Conservation (phyloP, 53 echinoderm and acorn worm species). For the Astropecten irregularis region DNA sequence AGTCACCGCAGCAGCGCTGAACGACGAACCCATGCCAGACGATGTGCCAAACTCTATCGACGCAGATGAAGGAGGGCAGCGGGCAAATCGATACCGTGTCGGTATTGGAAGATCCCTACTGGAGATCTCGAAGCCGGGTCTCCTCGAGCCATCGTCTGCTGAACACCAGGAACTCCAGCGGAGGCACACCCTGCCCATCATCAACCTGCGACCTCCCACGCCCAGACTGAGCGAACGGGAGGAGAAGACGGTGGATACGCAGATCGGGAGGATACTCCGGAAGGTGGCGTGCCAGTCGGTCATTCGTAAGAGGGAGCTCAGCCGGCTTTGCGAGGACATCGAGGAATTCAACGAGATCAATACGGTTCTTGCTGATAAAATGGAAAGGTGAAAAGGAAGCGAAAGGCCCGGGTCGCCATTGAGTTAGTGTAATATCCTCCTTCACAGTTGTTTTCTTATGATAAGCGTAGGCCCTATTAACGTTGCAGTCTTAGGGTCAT, state of each 20-base stretch:
- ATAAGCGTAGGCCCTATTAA: too few species aligned
- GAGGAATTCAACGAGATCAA: conserved; percentile 70
- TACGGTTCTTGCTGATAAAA: not conserved
- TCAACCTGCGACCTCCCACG: conserved; percentile 70
- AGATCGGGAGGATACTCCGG: conserved; percentile 61
- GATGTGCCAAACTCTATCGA: not conserved
- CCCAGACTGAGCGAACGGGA: conserved; percentile 59
- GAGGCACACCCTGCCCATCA: conserved; percentile 58
- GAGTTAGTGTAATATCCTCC: too few species aligned
- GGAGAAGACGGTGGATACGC: conserved; percentile 52
- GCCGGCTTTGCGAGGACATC: conserved; percentile 61
- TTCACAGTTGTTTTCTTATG: too few species aligned
- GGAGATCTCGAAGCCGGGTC: conserved; percentile 10
- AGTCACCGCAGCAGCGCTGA: not conserved
- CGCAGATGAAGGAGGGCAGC: not conserved
- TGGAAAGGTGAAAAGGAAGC: not conserved
- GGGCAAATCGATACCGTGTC: not conserved
- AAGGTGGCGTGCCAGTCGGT: conserved; percentile 67
- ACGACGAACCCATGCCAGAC: conserved; percentile 35
- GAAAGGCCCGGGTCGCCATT: too few species aligned
- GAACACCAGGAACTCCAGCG: not conserved
- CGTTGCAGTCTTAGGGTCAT: too few species aligned
- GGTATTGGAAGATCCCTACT: not conserved
- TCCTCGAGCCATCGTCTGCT: not conserved
- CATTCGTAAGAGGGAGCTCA: conserved; percentile 58